phyloP scores from a whole-genome alignment of 2,797 vertebrate genomes.

The Alauda arvensis region DNA sequence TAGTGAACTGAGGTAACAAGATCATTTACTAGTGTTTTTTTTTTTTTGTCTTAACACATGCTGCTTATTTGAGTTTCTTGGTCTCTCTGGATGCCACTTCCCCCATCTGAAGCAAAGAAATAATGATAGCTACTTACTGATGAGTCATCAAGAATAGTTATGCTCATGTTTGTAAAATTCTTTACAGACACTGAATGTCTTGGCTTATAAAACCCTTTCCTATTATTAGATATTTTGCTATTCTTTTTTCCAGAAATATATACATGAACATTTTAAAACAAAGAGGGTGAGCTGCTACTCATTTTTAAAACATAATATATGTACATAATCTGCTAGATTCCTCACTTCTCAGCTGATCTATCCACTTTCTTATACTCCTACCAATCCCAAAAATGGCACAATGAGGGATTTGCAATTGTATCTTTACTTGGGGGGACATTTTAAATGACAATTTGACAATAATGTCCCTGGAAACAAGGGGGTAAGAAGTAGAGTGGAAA shows the following conservation, averaged over 20 bases:
- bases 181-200: background rate
- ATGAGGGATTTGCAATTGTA: background rate
- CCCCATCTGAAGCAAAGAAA: background rate
- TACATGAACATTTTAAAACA: background rate
- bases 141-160: background rate
- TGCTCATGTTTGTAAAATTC: background rate
- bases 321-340: background rate
- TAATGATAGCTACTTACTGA: background rate
- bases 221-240: conserved; percentile 4
- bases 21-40: background rate
- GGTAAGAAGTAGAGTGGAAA: background rate
- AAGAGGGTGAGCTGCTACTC: background rate
- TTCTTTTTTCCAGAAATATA: conserved; percentile 20
- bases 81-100: background rate
- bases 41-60: background rate
- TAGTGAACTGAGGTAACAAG: background rate
- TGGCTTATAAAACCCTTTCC: background rate
- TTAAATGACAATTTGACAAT: no score
- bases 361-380: background rate
- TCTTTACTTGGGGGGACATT: background rate
- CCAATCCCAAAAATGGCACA: background rate
- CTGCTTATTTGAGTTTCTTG: background rate
- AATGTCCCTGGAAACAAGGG: background rate
- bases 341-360: background rate
- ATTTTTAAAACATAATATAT: background rate